A percentile compares a stretch with the other conserved stretches of the same genome.
These are phyloP conservation scores for Prunella fulvescens DNA, from an alignment of 2,113 vertebrate genomes.

Conservation along the genomic window DNA sequence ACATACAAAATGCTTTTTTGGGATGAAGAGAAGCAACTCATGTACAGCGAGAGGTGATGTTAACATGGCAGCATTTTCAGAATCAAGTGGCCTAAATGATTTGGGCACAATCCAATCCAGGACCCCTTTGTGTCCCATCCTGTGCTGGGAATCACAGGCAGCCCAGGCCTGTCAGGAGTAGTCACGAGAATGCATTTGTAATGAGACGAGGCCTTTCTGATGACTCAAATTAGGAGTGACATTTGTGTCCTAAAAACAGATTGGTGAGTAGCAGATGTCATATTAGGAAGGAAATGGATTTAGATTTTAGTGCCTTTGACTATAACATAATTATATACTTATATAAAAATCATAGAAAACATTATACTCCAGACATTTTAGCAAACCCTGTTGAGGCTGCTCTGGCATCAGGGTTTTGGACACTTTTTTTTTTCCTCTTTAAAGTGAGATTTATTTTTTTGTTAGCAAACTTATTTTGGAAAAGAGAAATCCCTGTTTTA, in stretches of 20 bases:
- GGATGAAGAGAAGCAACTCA: conserved; percentile 23
- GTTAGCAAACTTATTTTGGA: conserved; percentile 42
- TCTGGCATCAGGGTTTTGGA: neutral
- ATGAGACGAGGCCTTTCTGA: conserved; percentile 27
- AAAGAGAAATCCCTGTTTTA: conserved; percentile 33
- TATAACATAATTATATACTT: conserved; percentile 54
- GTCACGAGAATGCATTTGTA: neutral
- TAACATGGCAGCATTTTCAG: neutral
- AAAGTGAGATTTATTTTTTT: neutral
- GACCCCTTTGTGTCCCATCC: neutral
- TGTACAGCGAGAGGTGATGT: neutral
- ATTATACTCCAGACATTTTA: neutral
- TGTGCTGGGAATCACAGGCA: neutral
- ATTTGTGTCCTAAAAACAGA: neutral
- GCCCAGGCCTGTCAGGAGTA: neutral
- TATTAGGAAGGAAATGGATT: conserved; percentile 57
- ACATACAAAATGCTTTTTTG: neutral
- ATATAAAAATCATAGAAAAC: conserved; percentile 47
- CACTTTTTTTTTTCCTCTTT: conserved; percentile 54
- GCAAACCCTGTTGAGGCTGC: neutral
- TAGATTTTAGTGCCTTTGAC: conserved; percentile 77
- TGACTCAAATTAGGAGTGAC: conserved; percentile 38
- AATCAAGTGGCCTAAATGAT: neutral
- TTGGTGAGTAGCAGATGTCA: conserved; percentile 52
- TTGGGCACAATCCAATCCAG: neutral